A percentile compares a stretch with the other conserved stretches of the same genome.
These are phyloP conservation scores for Belgica antarctica DNA, from an alignment of 2,888 invertebrate species.

Conservation along the genomic window DNA sequence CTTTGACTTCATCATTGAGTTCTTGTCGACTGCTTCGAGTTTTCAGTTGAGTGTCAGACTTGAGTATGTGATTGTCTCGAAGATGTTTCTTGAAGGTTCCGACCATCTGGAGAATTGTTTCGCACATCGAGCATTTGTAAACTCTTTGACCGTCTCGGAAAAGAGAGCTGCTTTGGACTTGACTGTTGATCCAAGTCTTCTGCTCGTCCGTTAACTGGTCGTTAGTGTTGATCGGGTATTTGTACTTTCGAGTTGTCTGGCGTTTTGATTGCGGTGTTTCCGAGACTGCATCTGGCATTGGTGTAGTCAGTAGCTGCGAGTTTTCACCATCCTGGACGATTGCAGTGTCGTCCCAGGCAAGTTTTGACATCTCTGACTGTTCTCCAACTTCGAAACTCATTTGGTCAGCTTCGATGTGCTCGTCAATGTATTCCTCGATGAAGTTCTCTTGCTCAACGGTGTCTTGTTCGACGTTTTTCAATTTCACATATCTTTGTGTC, in stretches of 20 bases:
- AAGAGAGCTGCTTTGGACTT: conserved; percentile 7
- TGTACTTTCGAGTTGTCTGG: not conserved
- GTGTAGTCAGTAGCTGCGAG: no score
- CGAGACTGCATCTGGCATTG: no score
- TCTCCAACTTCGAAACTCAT: not conserved
- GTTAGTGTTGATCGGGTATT: conserved; percentile 29
- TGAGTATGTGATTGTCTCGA: conserved; percentile 26
- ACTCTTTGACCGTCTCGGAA: not conserved
- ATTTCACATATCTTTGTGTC: no score
- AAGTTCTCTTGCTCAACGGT: not conserved
- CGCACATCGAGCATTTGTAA: conserved; percentile 28
- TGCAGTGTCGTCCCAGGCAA: not conserved
- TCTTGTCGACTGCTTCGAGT: not conserved
- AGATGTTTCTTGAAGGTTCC: conserved; percentile 28
- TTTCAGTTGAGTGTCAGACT: not conserved
- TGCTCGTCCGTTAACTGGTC: conserved; percentile 34
- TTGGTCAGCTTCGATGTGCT: not conserved
- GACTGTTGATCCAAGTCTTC: conserved; percentile 1
- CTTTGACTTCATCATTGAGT: conserved; percentile 15
- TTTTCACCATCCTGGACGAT: not conserved
- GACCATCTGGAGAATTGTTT: not conserved
- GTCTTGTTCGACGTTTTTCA: not conserved
- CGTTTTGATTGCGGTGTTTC: no score
- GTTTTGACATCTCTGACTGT: not conserved
- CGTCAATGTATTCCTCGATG: conserved; percentile 33